Percentiles rank a stretch among this genome's conserved stretches.
phyloP scores from a whole-genome alignment of 1,140 invertebrate genomes.

The Aphaenogaster ashmeadi region DNA sequence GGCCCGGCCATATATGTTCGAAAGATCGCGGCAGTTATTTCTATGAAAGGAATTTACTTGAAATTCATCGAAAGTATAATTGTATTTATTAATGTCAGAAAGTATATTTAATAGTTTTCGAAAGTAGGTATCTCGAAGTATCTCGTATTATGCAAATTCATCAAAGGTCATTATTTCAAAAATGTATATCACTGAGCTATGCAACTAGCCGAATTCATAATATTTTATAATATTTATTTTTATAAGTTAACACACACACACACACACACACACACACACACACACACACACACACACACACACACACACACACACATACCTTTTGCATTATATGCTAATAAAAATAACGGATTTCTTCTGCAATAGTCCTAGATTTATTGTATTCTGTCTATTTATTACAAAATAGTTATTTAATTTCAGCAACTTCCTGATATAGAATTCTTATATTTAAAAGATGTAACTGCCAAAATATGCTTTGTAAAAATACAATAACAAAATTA shows the following conservation, averaged over 20 bases:
- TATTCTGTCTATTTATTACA: neutral
- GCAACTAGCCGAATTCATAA: too few relatives aligned
- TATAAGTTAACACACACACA: too few relatives aligned
- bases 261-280: too few relatives aligned
- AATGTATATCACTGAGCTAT: neutral
- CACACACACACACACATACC: too few relatives aligned
- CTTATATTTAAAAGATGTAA: neutral
- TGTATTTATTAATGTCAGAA: neutral
- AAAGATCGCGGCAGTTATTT: neutral
- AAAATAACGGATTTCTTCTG: neutral
- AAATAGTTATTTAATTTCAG: neutral
- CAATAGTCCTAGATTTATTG: neutral
- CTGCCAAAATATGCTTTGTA: neutral
- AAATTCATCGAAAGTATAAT: neutral
- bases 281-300: too few relatives aligned
- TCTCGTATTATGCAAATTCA: neutral
- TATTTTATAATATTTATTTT: too few relatives aligned
- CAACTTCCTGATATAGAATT: neutral
- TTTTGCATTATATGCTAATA: neutral
- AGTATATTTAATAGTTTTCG: neutral
- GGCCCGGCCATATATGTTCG: neutral
- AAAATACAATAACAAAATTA: neutral
- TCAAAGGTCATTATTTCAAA: neutral
- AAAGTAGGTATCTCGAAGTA: neutral
- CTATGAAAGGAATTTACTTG: neutral